Base-by-base conservation (phyloP, 1,140 invertebrate species). In the Zaprionus kolodkinae region DNA sequence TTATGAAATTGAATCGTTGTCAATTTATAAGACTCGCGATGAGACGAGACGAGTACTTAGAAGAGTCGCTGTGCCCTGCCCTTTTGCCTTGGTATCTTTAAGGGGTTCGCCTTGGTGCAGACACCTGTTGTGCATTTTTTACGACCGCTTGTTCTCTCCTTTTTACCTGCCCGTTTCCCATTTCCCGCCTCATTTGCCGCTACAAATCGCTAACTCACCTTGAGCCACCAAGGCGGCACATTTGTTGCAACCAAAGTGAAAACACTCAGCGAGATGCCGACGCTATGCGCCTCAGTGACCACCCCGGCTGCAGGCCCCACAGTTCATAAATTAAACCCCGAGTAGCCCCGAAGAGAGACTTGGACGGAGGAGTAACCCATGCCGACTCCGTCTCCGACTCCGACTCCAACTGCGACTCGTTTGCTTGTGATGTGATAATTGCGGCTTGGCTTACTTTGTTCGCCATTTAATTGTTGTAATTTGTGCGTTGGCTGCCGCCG, bases 391-490 rank as follows among this genome's bases (percentile, higher is more conserved):
- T 45, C 35, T 62, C 50, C n/a, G 40, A 33, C 62, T 64, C 25
- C 11, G 40, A 35, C 59, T 43, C 27, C 27, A 36, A 33, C 62
- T 64, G 36, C 13, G 52, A 38, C 59, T 63, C 50, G 72, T 81
- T 82, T 52, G 68, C 68, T 55, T 79, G 83, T 89, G 85, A 89
- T 89, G 85, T 89, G 85, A 89, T 89, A 89, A 89, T 89, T 89
- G 85, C 85, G 85, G 78, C 85, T 89, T 89, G 85, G 85, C 81
- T 89, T 89, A 89, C 79, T 89, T 85, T 89, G 86, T 90, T 89
- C 78, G 86, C 85, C 86, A 85, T 89, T 89, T 89, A 89, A 89
- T 89, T 89, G 86, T 89, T 85, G 85, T 90, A 89, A 89, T 89
- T 89, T 89, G 85, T 89, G 85, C 65, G 68, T 68, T 75, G 67